These are phyloP conservation scores for Siphlonurus alternatus DNA, from an alignment of 2,888 invertebrate species.

Conservation along the genomic window DNA sequence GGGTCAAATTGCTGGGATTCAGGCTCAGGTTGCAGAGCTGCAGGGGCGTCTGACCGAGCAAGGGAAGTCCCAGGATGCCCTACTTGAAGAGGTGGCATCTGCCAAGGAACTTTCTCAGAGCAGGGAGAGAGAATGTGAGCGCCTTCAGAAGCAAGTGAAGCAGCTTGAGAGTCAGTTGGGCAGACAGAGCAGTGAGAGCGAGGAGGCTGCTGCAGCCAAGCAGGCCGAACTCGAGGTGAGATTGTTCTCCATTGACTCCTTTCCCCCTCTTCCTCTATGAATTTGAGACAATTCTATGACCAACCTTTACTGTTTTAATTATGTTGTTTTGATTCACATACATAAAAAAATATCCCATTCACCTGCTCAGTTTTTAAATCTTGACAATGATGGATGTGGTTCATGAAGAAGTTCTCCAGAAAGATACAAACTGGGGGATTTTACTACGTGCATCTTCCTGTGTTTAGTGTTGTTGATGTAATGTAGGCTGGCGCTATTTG, in stretches of 20 bases:
- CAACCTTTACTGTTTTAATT: constrained; percentile 10
- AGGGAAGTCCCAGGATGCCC: neutral
- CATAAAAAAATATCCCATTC: too few relatives aligned
- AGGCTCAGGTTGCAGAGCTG: neutral
- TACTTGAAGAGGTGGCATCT: constrained; percentile 12
- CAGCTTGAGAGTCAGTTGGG: constrained; percentile 25
- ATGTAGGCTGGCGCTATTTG: too few relatives aligned
- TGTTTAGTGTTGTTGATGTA: too few relatives aligned
- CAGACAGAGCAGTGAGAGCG: constrained; percentile 20
- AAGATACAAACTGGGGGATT: too few relatives aligned
- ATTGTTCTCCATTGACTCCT: neutral
- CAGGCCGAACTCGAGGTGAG: constrained; percentile 24
- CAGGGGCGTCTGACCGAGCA: neutral
- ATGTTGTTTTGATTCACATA: too few relatives aligned
- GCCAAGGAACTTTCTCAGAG: neutral
- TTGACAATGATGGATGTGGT: too few relatives aligned
- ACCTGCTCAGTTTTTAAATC: too few relatives aligned
- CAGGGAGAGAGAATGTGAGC: constrained; percentile 4
- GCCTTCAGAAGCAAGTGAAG: constrained; percentile 18
- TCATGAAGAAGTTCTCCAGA: too few relatives aligned
- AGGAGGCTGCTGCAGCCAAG: constrained; percentile 31
- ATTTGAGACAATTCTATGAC: neutral
- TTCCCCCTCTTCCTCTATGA: constrained; percentile 5
- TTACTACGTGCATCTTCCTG: too few relatives aligned
- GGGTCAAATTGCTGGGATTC: neutral